A percentile compares a stretch with the other conserved stretches of the same genome.
Evolutionary conservation across 1,140 invertebrate genomes (phyloP).

Genomic region (Leptopilina boulardi): DNA sequence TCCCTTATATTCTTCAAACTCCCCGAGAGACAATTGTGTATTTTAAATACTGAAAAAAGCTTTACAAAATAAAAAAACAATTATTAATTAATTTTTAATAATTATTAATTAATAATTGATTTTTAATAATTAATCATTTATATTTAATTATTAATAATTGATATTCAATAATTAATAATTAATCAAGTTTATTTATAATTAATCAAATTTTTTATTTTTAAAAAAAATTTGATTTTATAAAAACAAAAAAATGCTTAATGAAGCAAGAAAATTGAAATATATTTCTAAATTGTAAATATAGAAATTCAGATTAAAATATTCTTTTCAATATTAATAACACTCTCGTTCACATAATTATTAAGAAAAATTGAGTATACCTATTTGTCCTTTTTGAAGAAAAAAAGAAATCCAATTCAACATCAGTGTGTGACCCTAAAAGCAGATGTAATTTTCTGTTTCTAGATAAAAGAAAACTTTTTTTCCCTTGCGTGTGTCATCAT

Average conservation of each 20-base stretch:
- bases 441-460: slow-evolving; percentile 24
- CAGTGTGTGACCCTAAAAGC: background rate
- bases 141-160: no score
- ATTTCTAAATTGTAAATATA: no score
- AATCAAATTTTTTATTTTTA: no score
- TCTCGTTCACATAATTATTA: background rate
- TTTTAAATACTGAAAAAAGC: slow-evolving; percentile 1
- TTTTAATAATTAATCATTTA: no score
- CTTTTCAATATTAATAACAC: background rate
- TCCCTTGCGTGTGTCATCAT: slow-evolving; percentile 23
- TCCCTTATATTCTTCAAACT: background rate
- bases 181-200: no score
- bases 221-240: background rate
- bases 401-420: background rate
- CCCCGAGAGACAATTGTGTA: slow-evolving; percentile 2
- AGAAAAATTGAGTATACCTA: background rate
- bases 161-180: no score
- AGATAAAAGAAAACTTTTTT: slow-evolving; percentile 21
- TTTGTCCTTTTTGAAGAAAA: background rate
- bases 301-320: background rate
- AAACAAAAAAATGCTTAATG: background rate
- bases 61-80: background rate
- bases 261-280: background rate
- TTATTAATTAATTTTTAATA: no score
- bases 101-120: no score